Base-by-base conservation (phyloP, 1,140 invertebrate species). In the Tribolium castaneum region DNA sequence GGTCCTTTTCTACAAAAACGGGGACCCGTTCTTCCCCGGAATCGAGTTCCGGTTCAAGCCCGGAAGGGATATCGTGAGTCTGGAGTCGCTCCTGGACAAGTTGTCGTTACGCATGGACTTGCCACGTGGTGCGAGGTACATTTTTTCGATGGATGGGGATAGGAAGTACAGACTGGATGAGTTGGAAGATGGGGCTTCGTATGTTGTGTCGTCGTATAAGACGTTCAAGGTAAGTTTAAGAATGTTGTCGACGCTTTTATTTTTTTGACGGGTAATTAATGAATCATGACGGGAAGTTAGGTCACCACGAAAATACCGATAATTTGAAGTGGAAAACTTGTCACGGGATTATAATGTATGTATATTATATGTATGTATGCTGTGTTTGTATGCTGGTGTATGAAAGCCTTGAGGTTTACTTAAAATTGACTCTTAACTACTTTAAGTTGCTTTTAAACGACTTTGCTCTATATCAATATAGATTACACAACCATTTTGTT, bases 1-100 rank as follows among this genome's bases (percentile, higher is more conserved):
- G 16, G 94, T 98, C 39, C 93, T 94, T 0, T 98, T 98, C 87
- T 98, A 95, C 87, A 93, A 94, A 84, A 99, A 98, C 91, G 97
- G 97, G 3, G 96, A 98, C 86, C 94, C 94, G 0, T 96, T 97
- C 85, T 96, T 94, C 86, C 95, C 95, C 49, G 96, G 96, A 0
- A 90, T 97, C 13, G 95, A 96, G 85, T 94, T 96, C 83, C 92
- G 96, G 49, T 97, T 98, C 84, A 95, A 95, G 80, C 94, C 95
- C 2, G 94, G 95, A 0, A 90, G 95, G 75, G 96, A 97, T 85
- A 94, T 98, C 80, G 92, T 92, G n/a, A 94, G 92, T 6, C 87
- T 98, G 88, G 96, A 98, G 82, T 92, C 93, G 4, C 89, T 99
- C 3, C 89, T 96, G 79, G 95, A 96, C 82, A 94, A 95, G 82